Conservation (phyloP, 2,797 vertebrate genomes). For the Onychomys arenicola region DNA sequence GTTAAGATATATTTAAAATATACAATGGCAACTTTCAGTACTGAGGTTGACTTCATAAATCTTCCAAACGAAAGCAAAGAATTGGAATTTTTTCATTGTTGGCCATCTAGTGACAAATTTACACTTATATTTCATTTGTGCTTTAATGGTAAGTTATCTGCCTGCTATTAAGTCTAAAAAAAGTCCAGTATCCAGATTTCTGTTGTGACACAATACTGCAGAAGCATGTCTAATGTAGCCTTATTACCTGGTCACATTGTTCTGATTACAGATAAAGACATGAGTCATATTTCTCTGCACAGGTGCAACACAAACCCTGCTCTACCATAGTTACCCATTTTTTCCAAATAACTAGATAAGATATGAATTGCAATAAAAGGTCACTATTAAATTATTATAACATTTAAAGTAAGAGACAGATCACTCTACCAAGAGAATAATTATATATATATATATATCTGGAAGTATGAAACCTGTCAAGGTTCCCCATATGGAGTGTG, state of each 20-base stretch:
- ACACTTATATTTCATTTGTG: background rate
- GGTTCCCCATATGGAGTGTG: background rate
- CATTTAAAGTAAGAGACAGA: background rate
- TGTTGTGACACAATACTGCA: background rate
- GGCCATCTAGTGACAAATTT: slow-evolving; percentile 15
- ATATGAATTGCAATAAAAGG: background rate
- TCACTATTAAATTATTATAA: slow-evolving; percentile 1
- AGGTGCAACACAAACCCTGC: background rate
- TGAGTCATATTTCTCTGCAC: background rate
- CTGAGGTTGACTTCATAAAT: background rate
- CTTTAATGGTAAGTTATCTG: background rate
- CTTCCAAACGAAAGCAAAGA: slow-evolving; percentile 46
- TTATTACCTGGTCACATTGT: background rate
- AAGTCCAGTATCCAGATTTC: background rate
- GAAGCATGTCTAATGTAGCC: background rate
- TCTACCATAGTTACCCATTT: slow-evolving; percentile 2
- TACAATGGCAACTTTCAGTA: background rate
- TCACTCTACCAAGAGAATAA: background rate
- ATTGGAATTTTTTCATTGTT: background rate
- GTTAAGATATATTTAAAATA: background rate
- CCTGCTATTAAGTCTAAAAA: background rate
- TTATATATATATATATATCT: background rate
- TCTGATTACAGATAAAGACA: slow-evolving; percentile 45
- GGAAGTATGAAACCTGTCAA: slow-evolving; percentile 21
- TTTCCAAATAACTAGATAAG: background rate